Conservation (phyloP, 1,140 invertebrate genomes). For the Meloidogyne chitwoodi region DNA sequence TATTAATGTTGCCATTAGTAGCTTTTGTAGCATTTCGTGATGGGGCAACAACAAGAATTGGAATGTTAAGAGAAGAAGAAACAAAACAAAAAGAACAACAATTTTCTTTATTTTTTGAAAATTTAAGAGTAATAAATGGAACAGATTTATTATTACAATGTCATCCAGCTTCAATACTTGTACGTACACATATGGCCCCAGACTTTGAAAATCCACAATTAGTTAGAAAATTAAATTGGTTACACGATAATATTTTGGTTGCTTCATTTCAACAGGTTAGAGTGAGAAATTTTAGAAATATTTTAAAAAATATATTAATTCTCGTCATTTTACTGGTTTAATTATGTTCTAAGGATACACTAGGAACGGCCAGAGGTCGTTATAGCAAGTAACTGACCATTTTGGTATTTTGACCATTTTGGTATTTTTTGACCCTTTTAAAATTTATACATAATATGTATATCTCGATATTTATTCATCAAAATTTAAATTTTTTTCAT, state of each 20-base stretch:
- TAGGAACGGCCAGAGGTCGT: too few species aligned
- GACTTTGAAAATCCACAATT: conserved; percentile 46
- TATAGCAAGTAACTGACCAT: too few species aligned
- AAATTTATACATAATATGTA: background rate
- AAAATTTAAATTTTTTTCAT: background rate
- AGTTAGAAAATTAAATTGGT: conserved; percentile 42
- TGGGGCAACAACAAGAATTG: background rate
- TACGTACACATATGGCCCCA: conserved; percentile 47
- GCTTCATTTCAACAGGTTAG: conserved; percentile 47
- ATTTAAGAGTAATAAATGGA: background rate
- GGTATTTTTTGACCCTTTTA: background rate
- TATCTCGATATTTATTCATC: background rate
- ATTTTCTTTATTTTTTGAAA: background rate
- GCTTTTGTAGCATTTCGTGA: conserved; percentile 14
- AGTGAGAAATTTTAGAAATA: too few species aligned
- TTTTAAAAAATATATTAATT: too few species aligned
- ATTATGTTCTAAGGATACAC: too few species aligned
- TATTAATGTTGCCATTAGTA: conserved; percentile 14
- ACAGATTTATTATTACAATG: conserved; percentile 18
- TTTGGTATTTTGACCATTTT: background rate
- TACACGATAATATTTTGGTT: conserved; percentile 42
- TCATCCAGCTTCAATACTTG: conserved; percentile 15
- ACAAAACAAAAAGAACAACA: conserved; percentile 7
- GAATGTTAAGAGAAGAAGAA: conserved; percentile 2
- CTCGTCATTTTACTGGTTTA: too few species aligned